These are phyloP conservation scores for Eptesicus fuscus DNA, from an alignment of 2,113 vertebrate genomes.

Conservation along the genomic window DNA sequence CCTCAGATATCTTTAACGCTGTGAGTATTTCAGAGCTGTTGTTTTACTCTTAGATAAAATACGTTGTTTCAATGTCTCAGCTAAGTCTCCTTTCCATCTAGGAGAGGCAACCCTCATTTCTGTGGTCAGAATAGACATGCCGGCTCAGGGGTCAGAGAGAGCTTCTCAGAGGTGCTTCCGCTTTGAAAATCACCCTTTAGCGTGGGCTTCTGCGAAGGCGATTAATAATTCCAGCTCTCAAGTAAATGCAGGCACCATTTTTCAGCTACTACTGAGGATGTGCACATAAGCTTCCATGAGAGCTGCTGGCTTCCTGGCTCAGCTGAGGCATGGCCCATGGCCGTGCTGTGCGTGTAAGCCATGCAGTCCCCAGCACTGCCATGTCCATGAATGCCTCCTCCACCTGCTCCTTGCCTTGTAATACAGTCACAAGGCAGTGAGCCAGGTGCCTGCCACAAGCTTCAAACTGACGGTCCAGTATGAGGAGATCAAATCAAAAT, in stretches of 20 bases:
- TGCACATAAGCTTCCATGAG: conserved; percentile 95
- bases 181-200: conserved; percentile 93
- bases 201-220: conserved; percentile 91
- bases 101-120: conserved; percentile 92
- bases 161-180: conserved; percentile 92
- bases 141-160: conserved; percentile 91
- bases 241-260: conserved; percentile 94
- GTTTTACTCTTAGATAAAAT: conserved; percentile 93
- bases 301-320: conserved; percentile 91
- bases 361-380: conserved; percentile 91
- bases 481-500: conserved; percentile 95
- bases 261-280: conserved; percentile 92
- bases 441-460: conserved; percentile 92
- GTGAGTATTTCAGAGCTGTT: conserved; percentile 92
- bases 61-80: conserved; percentile 90
- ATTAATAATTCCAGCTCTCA: conserved; percentile 93
- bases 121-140: conserved; percentile 93
- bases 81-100: conserved; percentile 93
- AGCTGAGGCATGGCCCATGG: conserved; percentile 84
- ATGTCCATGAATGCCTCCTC: conserved; percentile 92
- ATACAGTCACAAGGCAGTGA: conserved; percentile 91
- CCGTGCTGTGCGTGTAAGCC: conserved; percentile 88
- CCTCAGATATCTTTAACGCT: conserved; percentile 91
- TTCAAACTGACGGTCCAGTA: conserved; percentile 94
- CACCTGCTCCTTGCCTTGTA: conserved; percentile 90